Evolutionary conservation across 2,113 vertebrate genomes (phyloP), one percentile per base, ranked within the genome.

Genomic region (Bubalus kerabau): DNA sequence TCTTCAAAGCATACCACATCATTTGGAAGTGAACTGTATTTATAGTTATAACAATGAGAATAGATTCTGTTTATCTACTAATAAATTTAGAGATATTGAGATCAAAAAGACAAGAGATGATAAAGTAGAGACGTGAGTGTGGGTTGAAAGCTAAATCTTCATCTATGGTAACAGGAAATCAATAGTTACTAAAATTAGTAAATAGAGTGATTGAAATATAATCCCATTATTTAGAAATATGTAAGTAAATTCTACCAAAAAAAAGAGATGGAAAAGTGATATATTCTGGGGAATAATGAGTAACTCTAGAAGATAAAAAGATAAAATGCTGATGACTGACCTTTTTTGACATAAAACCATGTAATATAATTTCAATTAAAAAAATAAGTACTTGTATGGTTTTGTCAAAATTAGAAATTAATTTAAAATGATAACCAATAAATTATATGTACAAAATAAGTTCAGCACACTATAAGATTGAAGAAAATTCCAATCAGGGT

Each of bases 1-100:
- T n/a, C 36, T 60, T 82, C 21, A 16, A 56, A 62, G 13, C 8
- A 84, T 17, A 93, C 6, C 16, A 56, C 17, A 36, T 56, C 23
- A 85, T 88, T 50, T 84, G 82, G 36, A 85, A 90, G 23, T 93
- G 30, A 96, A 84, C 13, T 80, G 23, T 64, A 67, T 48, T 93
- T 36, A 40, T 5, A 80, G 32, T 80, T 43, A 30, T 52, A 64
- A 67, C 14, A 19, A 36, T 82, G 71, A 80, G 62, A 94, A 67
- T 28, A 52, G 4, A 76, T 64, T 50, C 24, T n/a, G 26, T 67
- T 71, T n/a, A 50, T n/a, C 3, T 28, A 93, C 19, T 80, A 40
- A 52, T 16, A 57, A 80, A n/a, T 64, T 90, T 46, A 86, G 15
- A 71, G 19, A 14, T 71, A 26, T 30, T 16, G 43, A 86, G 12